phyloP scores from a whole-genome alignment of 2,888 invertebrate genomes.

The Rosalia funebris region DNA sequence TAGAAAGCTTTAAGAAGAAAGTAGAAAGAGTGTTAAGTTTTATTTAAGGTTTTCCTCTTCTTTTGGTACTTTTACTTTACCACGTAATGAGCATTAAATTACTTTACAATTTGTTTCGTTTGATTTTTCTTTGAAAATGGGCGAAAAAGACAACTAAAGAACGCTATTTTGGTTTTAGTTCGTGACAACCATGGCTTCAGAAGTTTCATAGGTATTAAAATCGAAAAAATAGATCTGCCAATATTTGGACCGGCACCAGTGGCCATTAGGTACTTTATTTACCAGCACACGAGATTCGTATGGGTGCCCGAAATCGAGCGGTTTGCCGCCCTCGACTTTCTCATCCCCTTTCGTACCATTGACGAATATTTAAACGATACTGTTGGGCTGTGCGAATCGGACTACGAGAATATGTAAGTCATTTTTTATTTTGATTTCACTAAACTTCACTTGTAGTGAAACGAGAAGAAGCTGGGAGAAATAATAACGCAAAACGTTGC shows the following conservation, averaged over 20 bases:
- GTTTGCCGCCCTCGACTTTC: constrained; percentile 66
- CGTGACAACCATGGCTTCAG: constrained; percentile 65
- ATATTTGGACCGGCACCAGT: constrained; percentile 32
- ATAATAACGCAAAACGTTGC: too few relatives aligned
- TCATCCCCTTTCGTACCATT: constrained; percentile 63
- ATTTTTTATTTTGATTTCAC: constrained; percentile 14
- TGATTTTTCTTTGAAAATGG: too few relatives aligned
- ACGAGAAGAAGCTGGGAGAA: too few relatives aligned
- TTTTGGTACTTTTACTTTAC: too few relatives aligned
- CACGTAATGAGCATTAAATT: too few relatives aligned
- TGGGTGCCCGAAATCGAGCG: constrained; percentile 66
- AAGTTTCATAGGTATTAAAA: constrained; percentile 63
- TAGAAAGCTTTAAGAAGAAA: too few relatives aligned
- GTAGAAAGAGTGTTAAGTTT: too few relatives aligned
- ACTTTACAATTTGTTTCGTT: too few relatives aligned
- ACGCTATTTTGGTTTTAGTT: constrained; percentile 62
- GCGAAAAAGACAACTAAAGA: too few relatives aligned
- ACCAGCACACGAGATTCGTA: constrained; percentile 69
- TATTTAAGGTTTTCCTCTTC: too few relatives aligned
- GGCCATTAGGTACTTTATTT: constrained; percentile 66
- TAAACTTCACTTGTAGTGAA: not conserved
- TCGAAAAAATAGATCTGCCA: constrained; percentile 64
- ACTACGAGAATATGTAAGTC: constrained; percentile 70
- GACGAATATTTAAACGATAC: constrained; percentile 67
- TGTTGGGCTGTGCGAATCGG: constrained; percentile 67